A percentile compares a stretch with the other conserved stretches of the same genome.
phyloP scores from a whole-genome alignment of 2,113 vertebrate species.

The Oophaga pumilio region DNA sequence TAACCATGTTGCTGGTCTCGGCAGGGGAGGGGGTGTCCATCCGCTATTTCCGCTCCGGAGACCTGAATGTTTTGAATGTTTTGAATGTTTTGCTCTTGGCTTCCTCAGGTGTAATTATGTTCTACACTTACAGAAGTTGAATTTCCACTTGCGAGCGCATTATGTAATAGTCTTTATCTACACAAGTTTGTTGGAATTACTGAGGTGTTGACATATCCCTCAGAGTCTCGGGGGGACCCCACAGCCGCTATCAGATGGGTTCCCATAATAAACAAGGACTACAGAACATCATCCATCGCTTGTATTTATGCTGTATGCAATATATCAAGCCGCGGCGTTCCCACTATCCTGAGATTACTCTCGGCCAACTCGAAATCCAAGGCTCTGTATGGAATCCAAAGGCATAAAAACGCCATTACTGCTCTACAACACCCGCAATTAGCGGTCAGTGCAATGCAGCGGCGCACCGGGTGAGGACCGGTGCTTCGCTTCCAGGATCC shows the following conservation, averaged over 20 bases:
- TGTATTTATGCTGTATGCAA: slow-evolving; percentile 8
- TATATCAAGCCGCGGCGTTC: slow-evolving; percentile 13
- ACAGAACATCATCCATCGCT: background rate
- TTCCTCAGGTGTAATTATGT: background rate
- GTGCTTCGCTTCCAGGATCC: background rate
- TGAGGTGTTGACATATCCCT: slow-evolving; percentile 40
- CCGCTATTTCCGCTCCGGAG: background rate
- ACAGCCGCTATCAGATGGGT: slow-evolving; percentile 35
- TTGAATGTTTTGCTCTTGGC: background rate
- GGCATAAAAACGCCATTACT: slow-evolving; percentile 52
- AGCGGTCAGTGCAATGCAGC: background rate
- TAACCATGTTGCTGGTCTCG: background rate
- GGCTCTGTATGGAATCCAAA: slow-evolving; percentile 16
- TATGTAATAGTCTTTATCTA: slow-evolving; percentile 16
- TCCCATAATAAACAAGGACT: slow-evolving; percentile 40
- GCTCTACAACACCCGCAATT: slow-evolving; percentile 8
- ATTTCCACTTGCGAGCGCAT: background rate
- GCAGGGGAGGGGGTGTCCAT: background rate
- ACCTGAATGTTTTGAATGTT: background rate
- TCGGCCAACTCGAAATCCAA: slow-evolving; percentile 39
- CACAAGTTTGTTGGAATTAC: slow-evolving; percentile 32
- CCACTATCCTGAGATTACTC: slow-evolving; percentile 37
- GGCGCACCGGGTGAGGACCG: background rate
- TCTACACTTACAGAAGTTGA: background rate
- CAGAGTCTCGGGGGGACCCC: background rate